Evolutionary conservation across 1,140 invertebrate species (phyloP).

Genomic region (Drosophila repletoides): DNA sequence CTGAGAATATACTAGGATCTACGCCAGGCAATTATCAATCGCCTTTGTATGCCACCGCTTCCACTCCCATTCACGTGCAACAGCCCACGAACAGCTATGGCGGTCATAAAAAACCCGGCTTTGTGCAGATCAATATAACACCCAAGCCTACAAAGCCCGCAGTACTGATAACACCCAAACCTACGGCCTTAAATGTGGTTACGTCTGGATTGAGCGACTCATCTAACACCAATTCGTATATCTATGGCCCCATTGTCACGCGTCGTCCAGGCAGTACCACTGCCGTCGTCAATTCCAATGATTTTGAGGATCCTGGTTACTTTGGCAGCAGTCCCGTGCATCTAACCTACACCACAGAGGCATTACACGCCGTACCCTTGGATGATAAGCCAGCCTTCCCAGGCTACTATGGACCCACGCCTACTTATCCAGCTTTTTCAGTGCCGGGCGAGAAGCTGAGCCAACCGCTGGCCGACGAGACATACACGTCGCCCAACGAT

Average conservation of each 20-base stretch:
- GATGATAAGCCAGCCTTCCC: conserved; percentile 78
- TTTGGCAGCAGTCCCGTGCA: conserved; percentile 68
- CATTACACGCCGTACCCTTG: conserved; percentile 54
- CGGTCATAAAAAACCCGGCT: conserved; percentile 66
- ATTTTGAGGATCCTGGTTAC: conserved; percentile 81
- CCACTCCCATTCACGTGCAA: conserved; percentile 61
- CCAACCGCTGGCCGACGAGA: conserved; percentile 81
- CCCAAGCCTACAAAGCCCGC: conserved; percentile 84
- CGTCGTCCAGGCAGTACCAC: conserved; percentile 57
- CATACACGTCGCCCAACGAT: conserved; percentile 87
- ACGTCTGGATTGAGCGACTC: conserved; percentile 27
- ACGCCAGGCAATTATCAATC: conserved; percentile 62
- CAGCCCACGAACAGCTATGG: conserved; percentile 52
- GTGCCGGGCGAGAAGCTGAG: conserved; percentile 73
- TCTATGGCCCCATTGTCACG: conserved; percentile 82
- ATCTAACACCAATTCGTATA: conserved; percentile 83
- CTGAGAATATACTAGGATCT: conserved; percentile 64
- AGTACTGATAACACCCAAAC: conserved; percentile 85
- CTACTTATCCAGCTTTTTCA: conserved; percentile 74
- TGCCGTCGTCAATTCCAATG: conserved; percentile 60
- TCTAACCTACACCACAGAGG: conserved; percentile 54
- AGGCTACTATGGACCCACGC: conserved; percentile 77
- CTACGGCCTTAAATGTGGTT: conserved; percentile 80
- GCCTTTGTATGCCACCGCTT: conserved; percentile 60
- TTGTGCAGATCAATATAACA: conserved; percentile 71